These are phyloP conservation scores for cat (Felis catus) DNA, from an alignment of 2,113 vertebrate genomes.

Conservation along the genomic window F.catus_Fca126_mat1.0 CM031411.1:102850501-102851000, in stretches of 20 bases:
- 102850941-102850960: not conserved
- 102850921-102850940: slow-evolving; percentile 18
- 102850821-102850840: not conserved
- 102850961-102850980: slow-evolving; percentile 63
- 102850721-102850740: slow-evolving; percentile 70
- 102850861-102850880: not conserved
- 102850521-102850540: slow-evolving; percentile 28
- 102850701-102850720: slow-evolving; percentile 37
- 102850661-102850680: slow-evolving; percentile 59
- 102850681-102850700: slow-evolving; percentile 70
- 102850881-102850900: not conserved
- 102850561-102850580: not conserved
- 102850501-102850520: not conserved
- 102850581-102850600: not conserved
- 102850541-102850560: not conserved
- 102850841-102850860: not conserved
- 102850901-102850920: slow-evolving; percentile 13
- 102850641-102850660: slow-evolving; percentile 70
- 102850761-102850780: slow-evolving; percentile 58
- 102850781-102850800: slow-evolving; percentile 26
- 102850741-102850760: slow-evolving; percentile 56
- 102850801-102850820: not conserved
- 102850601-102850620: slow-evolving; percentile 4
- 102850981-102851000: slow-evolving; percentile 1
- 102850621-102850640: slow-evolving; percentile 40